Evolutionary conservation across 2,888 invertebrate genomes (phyloP).

Genomic region (Tachystola acroxantha): DNA sequence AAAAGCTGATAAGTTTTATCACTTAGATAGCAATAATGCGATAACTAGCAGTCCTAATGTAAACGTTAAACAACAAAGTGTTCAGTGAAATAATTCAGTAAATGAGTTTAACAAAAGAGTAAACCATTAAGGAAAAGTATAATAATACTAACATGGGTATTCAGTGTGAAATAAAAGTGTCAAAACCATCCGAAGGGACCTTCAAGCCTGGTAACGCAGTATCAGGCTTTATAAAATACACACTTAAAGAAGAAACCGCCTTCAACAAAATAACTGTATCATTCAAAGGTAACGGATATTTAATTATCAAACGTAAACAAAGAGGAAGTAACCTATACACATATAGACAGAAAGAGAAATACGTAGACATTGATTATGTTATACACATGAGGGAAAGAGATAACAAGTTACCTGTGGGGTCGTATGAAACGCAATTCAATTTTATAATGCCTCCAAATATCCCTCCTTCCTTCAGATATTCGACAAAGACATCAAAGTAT

Average conservation of each 20-base stretch:
- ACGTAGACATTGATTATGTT: constrained; percentile 12
- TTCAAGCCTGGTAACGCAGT: constrained; percentile 13
- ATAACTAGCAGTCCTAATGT: no score
- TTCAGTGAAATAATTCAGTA: no score
- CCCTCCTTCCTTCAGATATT: constrained; percentile 12
- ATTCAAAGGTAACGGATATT: constrained; percentile 14
- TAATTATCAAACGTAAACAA: constrained; percentile 10
- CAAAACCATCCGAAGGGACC: constrained; percentile 8
- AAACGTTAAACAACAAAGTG: no score
- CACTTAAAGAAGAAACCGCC: constrained; percentile 11
- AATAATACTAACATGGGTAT: no score
- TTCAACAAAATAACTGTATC: constrained; percentile 14
- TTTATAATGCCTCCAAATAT: constrained; percentile 15
- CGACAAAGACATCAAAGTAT: constrained; percentile 3
- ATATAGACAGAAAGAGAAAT: constrained; percentile 9
- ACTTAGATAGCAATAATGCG: no score
- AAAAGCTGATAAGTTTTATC: no score
- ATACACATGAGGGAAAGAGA: constrained; percentile 11
- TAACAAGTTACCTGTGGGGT: constrained; percentile 6
- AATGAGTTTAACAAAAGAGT: not conserved
- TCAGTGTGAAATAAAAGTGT: constrained; percentile 15
- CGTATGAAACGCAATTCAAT: constrained; percentile 15
- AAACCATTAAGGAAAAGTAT: no score
- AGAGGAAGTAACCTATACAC: constrained; percentile 8
- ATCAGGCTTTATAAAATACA: constrained; percentile 14